Conservation (phyloP, 2,113 vertebrate species). For the Lepus timidus region DNA sequence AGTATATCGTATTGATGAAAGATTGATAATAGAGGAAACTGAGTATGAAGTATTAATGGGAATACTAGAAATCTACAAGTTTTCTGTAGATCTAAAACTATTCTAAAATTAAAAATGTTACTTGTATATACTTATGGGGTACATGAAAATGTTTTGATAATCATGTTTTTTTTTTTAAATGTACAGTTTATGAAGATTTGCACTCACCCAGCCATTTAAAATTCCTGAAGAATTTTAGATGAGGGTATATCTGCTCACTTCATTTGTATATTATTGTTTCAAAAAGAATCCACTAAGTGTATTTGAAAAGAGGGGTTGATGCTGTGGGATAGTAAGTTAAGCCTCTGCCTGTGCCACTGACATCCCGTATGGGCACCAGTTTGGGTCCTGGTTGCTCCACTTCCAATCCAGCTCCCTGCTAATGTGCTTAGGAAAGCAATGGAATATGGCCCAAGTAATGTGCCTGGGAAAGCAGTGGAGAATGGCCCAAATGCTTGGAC, state of each 20-base stretch:
- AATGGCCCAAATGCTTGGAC: no score
- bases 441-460: no score
- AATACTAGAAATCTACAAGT: not conserved
- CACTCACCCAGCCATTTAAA: not conserved
- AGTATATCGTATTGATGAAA: not conserved
- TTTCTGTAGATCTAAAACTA: conserved; percentile 20
- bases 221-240: not conserved
- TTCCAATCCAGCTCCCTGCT: no score
- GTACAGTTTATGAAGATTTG: not conserved
- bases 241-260: not conserved
- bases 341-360: no score
- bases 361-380: no score
- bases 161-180: not conserved
- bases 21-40: not conserved
- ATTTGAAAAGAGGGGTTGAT: not conserved
- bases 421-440: no score
- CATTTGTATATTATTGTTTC: not conserved
- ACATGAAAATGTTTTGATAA: not conserved
- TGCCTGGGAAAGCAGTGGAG: no score
- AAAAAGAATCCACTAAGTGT: not conserved
- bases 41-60: not conserved
- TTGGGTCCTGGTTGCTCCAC: no score
- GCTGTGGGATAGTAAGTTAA: no score
- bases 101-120: not conserved
- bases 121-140: not conserved